Evolutionary conservation across 2,113 vertebrate genomes (phyloP).

Genomic region (Menura novaehollandiae): DNA sequence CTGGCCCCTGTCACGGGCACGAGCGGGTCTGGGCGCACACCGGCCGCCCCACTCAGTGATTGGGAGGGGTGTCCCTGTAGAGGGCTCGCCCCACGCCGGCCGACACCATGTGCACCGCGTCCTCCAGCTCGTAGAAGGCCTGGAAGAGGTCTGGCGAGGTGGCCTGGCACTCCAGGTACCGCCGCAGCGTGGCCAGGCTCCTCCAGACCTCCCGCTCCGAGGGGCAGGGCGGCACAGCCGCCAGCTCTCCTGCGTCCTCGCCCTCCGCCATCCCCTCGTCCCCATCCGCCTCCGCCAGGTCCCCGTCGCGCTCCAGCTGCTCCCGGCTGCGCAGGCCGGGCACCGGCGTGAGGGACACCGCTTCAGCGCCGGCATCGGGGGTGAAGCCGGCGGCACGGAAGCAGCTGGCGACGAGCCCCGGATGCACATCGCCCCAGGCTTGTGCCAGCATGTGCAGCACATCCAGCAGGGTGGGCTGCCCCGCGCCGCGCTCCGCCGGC

Average conservation of each 20-base stretch:
- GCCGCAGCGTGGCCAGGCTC: slow-evolving; percentile 49
- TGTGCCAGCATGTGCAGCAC: slow-evolving; percentile 14
- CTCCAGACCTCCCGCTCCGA: slow-evolving; percentile 21
- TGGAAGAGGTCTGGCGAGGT: neutral
- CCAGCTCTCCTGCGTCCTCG: neutral
- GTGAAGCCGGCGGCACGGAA: slow-evolving; percentile 24
- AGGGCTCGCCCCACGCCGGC: accelerated
- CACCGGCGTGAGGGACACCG: accelerated
- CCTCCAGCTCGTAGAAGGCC: slow-evolving; percentile 56
- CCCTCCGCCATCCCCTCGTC: neutral
- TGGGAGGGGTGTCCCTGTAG: neutral
- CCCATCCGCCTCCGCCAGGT: accelerated
- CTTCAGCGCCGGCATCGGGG: neutral
- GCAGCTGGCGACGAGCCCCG: neutral
- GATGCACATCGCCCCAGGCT: slow-evolving; percentile 16
- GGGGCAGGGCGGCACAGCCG: neutral
- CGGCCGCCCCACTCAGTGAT: accelerated
- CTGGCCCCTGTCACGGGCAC: neutral
- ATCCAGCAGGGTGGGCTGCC: slow-evolving; percentile 6
- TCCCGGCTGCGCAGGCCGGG: neutral
- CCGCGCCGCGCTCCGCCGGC: neutral
- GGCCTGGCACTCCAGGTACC: slow-evolving; percentile 54
- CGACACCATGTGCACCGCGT: neutral
- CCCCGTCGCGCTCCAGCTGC: neutral
- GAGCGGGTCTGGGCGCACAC: accelerated